Base-by-base conservation (phyloP, 1,140 invertebrate species). In the Ostrea edulis region DNA sequence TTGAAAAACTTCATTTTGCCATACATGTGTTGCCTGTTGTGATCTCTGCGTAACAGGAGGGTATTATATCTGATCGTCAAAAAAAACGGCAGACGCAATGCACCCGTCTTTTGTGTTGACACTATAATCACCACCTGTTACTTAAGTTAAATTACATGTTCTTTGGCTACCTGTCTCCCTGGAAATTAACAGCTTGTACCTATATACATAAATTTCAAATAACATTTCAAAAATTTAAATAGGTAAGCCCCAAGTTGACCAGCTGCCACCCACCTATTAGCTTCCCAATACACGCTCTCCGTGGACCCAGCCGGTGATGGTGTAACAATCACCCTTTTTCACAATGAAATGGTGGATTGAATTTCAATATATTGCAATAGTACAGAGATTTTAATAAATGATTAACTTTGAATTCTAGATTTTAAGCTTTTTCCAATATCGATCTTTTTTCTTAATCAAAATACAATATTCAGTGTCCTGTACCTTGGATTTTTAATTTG, bases 121-220 rank as follows among this genome's bases (percentile, higher is more conserved):
- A 14, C 68, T n/a, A 35, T 77, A 77, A 77, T 77, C 68, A 11
- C 22, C 68, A 77, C 68, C 68, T 77, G 68, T 77, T 77, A 77
- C 68, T 14, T 25, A 14, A 77, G 25, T 77, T 25, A 29, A 77
- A 77, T 77, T 25, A 77, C 68, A 29, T 14, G 68, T 11, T 25
- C 68, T 77, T 35, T 77, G 25, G 22, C 68, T 77, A 77, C 29
- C 68, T 77, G 25, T 77, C 68, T 25, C 68, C 29, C 29, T 20
- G n/a, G 29, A 77, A 77, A 11, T 25, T 77, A 77, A 77, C 68
- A 77, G 68, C 68, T 77, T 77, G 68, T 77, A 29, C 68, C 29
- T 77, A 77, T 77, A 29, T 12, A 29, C 68, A 29, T 14, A 29
- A 77, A 77, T 29, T 77, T 77, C 22, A 77, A 77, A 29, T 77